Base-by-base conservation (phyloP, 2,888 invertebrate genomes). In the Tetheella fluctuosa region DNA sequence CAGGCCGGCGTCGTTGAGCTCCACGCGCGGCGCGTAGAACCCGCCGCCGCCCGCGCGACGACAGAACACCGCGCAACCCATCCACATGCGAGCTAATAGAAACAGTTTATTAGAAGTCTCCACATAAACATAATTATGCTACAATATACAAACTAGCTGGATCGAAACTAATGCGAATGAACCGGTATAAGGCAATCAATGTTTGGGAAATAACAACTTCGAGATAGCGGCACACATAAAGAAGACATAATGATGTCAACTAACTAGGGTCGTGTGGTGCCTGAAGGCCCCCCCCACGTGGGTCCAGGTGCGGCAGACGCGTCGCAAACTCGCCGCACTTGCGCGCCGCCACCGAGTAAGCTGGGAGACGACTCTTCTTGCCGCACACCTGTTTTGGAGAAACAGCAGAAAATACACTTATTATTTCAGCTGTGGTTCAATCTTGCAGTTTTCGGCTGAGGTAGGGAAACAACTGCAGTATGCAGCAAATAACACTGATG, bases 21-120 rank as follows among this genome's bases (percentile, higher is more conserved):
- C 96, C 15, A 96, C 92, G 6, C 96, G 93, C 1, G 97, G 96
- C 25, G 97, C 96, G 85, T 96, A 97, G 87, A 95, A 97, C 8
- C 94, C 95, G 0, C 95, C 95, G 28, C 94, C 94, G 62, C 94
- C 94, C 55, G 92, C 94, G 30, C 95, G 93, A 37, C 94, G 94
- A 81, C 97, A 97, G 87, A 96, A 97, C 74, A 97, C 95, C 23
- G 96, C 95, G 81, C 97, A 97, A 0, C 95, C 95, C 94, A 96
- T 95, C 97, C 97, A 97, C 74, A 95, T 94, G 28, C 96, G 94
- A 68, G 90, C 95, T 95, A 75, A 17, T 64, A 70, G 13, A 34
- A 34, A 34, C 1, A 13, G 10, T 30, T 10, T 2, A 10, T 30
- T 1, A 37, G 37, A 15, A 34, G 6, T 10, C 34, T 10, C 1